Base-by-base conservation (phyloP, 2,888 invertebrate species). In the Limenitis camilla region DNA sequence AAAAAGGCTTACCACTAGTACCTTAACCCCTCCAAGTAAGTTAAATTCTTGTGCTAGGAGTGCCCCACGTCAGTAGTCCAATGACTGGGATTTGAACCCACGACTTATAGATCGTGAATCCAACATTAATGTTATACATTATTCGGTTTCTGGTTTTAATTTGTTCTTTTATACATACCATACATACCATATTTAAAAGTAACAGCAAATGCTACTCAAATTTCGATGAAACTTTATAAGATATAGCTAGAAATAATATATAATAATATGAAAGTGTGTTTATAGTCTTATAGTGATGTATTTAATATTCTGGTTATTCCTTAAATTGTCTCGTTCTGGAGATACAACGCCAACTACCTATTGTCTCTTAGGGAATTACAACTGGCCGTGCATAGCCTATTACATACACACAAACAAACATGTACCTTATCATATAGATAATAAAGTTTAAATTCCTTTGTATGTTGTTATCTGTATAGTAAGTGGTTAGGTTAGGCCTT, bases 321-420 rank as follows among this genome's bases (percentile, higher is more conserved):
- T 81, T 77, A 81, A 81, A 82, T 78, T 79, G 81, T 82, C 79
- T 79, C 78, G 76, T 82, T 76, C 74, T 66, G 67, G 66, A 80
- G 78, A 83, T 79, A 83, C 81, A 82, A 81, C 75, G 78, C 68
- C 75, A 77, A 76, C 80, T 81, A 77, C 81, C 79, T 78, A 81
- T 80, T 82, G 81, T 83, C 75, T 81, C 81, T 75, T 54, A 71
- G 80, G 83, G 81, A 79, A 76, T 78, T 76, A 81, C 77, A 76
- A 77, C 78, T 72, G 72, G 69, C 69, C 75, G 68, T 74, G 71
- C 75, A 75, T 69, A 74, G 72, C 66, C 76, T 71, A 74, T 71
- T 74, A 75, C 67, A 27, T 5, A 2, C 3, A 1, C 0, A 1
- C 66, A 69, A 46, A 0, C 48, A 1, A 67, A 70, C 67, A 52